Evolutionary conservation across 2,113 vertebrate species (phyloP).

Genomic region (Sphyrna mokarran): DNA sequence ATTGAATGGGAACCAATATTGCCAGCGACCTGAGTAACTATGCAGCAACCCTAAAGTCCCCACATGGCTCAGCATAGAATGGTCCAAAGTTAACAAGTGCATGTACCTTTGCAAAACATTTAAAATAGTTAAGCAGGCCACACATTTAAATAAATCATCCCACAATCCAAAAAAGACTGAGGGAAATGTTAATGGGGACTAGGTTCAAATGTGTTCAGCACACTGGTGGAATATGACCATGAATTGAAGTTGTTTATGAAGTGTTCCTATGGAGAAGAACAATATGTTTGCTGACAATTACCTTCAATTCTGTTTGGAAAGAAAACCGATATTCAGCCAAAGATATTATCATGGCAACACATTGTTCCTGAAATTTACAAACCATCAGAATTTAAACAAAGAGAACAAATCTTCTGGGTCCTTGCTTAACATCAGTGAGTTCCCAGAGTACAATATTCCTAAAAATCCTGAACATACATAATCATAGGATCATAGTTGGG

Average conservation of each 20-base stretch:
- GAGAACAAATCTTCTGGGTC: neutral
- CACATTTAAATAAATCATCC: neutral
- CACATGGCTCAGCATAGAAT: neutral
- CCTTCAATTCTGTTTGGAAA: neutral
- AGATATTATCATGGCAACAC: neutral
- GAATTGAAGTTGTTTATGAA: neutral
- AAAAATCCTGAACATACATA: neutral
- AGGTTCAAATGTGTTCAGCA: neutral
- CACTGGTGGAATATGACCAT: neutral
- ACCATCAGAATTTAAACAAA: neutral
- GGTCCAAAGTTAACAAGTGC: neutral
- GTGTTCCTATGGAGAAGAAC: constrained; percentile 2
- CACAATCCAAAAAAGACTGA: neutral
- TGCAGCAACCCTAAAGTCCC: neutral
- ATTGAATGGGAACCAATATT: neutral
- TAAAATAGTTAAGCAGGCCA: neutral
- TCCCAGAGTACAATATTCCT: neutral
- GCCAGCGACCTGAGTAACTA: neutral
- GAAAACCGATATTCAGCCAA: neutral
- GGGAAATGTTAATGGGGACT: neutral
- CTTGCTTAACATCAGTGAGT: neutral
- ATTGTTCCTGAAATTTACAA: constrained; percentile 16
- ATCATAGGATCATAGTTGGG: neutral
- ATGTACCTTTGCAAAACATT: too few relatives aligned
- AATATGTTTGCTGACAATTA: neutral